Base-by-base conservation (phyloP, 2,113 vertebrate species). In the Panthera tigris region DNA sequence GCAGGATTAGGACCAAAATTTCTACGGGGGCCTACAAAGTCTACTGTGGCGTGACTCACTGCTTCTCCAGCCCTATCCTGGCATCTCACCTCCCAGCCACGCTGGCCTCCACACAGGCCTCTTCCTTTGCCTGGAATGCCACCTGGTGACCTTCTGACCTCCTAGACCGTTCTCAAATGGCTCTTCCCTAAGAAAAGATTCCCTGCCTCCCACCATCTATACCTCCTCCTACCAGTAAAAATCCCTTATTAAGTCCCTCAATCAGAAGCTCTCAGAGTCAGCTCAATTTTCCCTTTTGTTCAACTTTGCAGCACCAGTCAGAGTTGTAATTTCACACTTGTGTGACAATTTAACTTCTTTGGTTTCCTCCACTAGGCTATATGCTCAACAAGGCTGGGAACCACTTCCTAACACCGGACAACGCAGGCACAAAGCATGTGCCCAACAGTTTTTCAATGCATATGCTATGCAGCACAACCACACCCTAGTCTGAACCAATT, bases 1-100 rank as follows among this genome's bases (percentile, higher is more conserved):
- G 0, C 13, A 88, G 7, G 23, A 69, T 63, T 36, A 81, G 63
- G 57, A 76, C 63, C 66, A 52, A 12, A 52, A 18, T 27, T 55
- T 81, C 50, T 13, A 50, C 25, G 19, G 63, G 23, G 10, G 31
- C 19, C 68, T 65, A n/a, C 1, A 1, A 63, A 21, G n/a, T 33
- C n/a, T 45, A n/a, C 3, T 1, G 3, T 11, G 29, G 6, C 2
- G 0, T 57, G 7, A 33, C 18, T 81, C 45, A 23, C 10, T 7
- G 7, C 4, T 68, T 66, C 63, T 65, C 84, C 14, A 55, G 78
- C 18, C 45, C 36, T 33, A 81, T 39, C n/a, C 55, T 85, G 29
- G n/a, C n/a, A 33, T 18, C 18, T 25, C 4, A 33, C 18, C 50
- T 68, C 69, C 41, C 25, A 91, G 78, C 29, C 73, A 71, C 14